These are phyloP conservation scores for Anoplopoma fimbria DNA, from an alignment of 2,113 vertebrate genomes.

Conservation along the genomic window DNA sequence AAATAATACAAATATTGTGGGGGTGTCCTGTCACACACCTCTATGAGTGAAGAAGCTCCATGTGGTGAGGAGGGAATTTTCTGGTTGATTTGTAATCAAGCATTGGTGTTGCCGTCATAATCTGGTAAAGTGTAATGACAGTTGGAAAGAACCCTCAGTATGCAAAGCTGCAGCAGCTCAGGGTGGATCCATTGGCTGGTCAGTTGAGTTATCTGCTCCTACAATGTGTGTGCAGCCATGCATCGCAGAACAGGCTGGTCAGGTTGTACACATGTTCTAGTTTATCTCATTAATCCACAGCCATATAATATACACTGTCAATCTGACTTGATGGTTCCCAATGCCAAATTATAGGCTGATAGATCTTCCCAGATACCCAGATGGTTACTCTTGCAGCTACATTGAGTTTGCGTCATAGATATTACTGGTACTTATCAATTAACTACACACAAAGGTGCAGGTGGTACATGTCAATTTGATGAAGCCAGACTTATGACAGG, in stretches of 20 bases:
- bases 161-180: conserved; percentile 66
- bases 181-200: conserved; percentile 49
- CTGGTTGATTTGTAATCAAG: not conserved
- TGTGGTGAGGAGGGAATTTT: not conserved
- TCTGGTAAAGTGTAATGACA: not conserved
- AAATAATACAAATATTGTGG: not conserved
- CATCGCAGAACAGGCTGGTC: not conserved
- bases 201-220: conserved; percentile 40
- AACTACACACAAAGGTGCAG: no score
- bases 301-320: not conserved
- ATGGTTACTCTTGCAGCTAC: no score
- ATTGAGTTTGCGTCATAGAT: no score
- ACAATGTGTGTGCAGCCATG: conserved; percentile 7
- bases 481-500: no score
- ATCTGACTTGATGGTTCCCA: not conserved
- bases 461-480: no score
- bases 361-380: no score
- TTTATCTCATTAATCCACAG: not conserved
- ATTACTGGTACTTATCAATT: no score
- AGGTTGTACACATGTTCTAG: not conserved
- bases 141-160: conserved; percentile 37
- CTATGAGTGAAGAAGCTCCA: not conserved
- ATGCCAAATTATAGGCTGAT: not conserved
- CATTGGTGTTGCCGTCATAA: conserved; percentile 11
- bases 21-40: not conserved